Conservation (phyloP, 2,888 invertebrate species). For the Calliopum simillimum region DNA sequence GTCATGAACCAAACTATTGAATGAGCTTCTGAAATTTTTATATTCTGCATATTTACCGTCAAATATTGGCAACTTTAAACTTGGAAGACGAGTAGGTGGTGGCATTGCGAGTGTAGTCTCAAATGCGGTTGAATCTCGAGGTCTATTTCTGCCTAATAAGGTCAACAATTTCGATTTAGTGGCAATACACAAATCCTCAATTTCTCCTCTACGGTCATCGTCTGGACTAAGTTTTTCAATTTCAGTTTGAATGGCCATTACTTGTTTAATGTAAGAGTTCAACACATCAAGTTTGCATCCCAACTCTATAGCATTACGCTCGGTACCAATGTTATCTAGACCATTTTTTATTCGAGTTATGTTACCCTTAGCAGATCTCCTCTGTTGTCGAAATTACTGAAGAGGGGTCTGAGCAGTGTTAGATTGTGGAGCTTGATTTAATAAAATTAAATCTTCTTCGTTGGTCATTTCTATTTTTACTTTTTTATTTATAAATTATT, state of each 20-base stretch:
- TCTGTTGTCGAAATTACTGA: not conserved
- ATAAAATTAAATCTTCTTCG: no score
- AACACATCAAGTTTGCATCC: slow-evolving; percentile 34
- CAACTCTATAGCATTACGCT: slow-evolving; percentile 17
- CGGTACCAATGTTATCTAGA: not conserved
- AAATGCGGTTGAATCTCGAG: not conserved
- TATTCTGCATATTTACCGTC: slow-evolving; percentile 37
- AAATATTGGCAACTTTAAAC: slow-evolving; percentile 29
- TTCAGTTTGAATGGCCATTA: slow-evolving; percentile 34
- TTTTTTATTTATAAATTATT: no score
- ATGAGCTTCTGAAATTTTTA: slow-evolving; percentile 34
- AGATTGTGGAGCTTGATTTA: no score
- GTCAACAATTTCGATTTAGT: slow-evolving; percentile 17
- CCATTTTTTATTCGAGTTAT: not conserved
- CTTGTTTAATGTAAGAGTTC: slow-evolving; percentile 35
- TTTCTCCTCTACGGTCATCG: slow-evolving; percentile 28
- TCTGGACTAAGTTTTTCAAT: slow-evolving; percentile 27
- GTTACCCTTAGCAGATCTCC: not conserved
- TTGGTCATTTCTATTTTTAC: no score
- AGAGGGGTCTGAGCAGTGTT: no score
- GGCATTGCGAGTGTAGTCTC: no score
- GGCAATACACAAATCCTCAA: slow-evolving; percentile 32
- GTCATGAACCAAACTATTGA: slow-evolving; percentile 31
- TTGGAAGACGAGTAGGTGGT: slow-evolving; percentile 30
- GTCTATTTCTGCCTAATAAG: not conserved